These are phyloP conservation scores for Triops cancriformis DNA, from an alignment of 1,140 invertebrate genomes.

Conservation along the genomic window DNA sequence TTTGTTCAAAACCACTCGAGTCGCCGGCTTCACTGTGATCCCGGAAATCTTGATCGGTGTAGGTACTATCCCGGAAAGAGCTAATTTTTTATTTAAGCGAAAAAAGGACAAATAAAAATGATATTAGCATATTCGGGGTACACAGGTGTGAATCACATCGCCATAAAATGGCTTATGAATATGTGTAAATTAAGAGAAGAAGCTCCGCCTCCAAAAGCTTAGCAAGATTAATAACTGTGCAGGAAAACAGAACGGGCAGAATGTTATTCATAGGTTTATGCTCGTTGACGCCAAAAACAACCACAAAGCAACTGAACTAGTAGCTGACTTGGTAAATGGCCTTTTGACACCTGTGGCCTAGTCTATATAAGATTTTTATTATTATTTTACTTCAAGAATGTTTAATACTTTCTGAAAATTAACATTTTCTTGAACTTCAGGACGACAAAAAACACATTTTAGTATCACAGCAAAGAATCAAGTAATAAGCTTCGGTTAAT, in stretches of 20 bases:
- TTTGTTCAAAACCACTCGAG: slow-evolving; percentile 59
- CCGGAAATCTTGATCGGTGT: slow-evolving; percentile 47
- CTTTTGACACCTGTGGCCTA: too few relatives aligned
- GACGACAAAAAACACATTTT: neutral
- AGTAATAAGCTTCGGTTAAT: neutral
- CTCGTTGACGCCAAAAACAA: too few relatives aligned
- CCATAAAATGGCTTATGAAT: too few relatives aligned
- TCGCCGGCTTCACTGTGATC: slow-evolving; percentile 46
- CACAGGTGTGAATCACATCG: too few relatives aligned
- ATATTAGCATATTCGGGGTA: too few relatives aligned
- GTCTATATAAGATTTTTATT: too few relatives aligned
- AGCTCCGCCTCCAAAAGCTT: slow-evolving; percentile 12
- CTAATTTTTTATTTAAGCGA: slow-evolving; percentile 40
- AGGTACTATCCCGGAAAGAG: slow-evolving; percentile 60
- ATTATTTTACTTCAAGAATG: too few relatives aligned
- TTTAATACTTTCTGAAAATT: too few relatives aligned
- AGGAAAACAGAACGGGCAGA: neutral
- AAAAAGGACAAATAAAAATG: neutral
- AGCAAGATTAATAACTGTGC: neutral
- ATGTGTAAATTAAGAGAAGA: neutral
- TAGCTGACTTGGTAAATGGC: too few relatives aligned
- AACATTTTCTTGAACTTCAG: too few relatives aligned
- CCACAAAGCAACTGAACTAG: too few relatives aligned
- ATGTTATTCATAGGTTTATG: too few relatives aligned
- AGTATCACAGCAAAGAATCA: neutral